Evolutionary conservation across 2,797 vertebrate genomes (phyloP).

Genomic region (Etheostoma nigrum): DNA sequence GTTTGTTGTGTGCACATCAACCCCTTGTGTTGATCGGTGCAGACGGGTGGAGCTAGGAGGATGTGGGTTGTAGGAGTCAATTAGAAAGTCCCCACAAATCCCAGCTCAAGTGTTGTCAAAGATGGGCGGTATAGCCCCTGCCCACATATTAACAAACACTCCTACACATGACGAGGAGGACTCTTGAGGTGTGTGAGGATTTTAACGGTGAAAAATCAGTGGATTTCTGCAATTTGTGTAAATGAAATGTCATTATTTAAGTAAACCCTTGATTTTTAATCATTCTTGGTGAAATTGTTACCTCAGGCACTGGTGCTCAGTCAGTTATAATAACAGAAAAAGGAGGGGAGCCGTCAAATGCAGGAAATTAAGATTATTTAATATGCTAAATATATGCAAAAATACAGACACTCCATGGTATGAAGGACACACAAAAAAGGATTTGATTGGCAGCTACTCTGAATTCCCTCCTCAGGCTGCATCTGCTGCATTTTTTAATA

Average conservation of each 20-base stretch:
- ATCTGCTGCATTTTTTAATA: not conserved
- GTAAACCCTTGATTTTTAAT: not conserved
- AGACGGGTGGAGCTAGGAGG: conserved; percentile 18
- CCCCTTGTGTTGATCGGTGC: not conserved
- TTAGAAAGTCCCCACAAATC: conserved; percentile 76
- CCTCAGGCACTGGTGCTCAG: not conserved
- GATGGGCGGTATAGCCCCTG: conserved; percentile 51
- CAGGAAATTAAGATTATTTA: not conserved
- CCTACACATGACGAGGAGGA: not conserved
- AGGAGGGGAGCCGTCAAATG: not conserved
- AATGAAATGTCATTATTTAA: not conserved
- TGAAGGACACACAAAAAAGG: not conserved
- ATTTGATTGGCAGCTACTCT: not conserved
- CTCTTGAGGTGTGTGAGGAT: fast-evolving
- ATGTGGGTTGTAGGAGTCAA: conserved; percentile 57
- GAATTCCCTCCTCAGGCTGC: not conserved
- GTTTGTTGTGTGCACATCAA: conserved; percentile 30
- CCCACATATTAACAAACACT: not conserved
- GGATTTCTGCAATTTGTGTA: not conserved
- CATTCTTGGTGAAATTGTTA: not conserved
- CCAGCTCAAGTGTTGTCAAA: conserved; percentile 43
- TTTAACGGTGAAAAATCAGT: not conserved
- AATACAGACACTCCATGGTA: not conserved
- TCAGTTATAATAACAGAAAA: not conserved
- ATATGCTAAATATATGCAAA: not conserved